A percentile compares a stretch with the other conserved stretches of the same genome.
phyloP scores from a whole-genome alignment of 1,140 invertebrate genomes.

The Drosophila biarmipes region DNA sequence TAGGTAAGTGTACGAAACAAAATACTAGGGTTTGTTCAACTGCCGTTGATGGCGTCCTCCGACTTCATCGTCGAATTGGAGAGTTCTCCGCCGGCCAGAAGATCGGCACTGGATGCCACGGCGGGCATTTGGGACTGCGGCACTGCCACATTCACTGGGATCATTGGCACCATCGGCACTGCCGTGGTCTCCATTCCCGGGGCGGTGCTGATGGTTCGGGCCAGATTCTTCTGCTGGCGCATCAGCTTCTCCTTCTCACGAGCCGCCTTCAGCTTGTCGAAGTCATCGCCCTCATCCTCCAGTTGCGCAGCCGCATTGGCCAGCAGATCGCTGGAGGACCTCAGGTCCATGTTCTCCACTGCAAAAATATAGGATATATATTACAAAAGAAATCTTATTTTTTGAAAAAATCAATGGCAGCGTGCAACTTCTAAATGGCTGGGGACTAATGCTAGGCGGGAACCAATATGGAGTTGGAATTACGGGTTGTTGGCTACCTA shows the following conservation, averaged over 20 bases:
- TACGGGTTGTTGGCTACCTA: constrained; percentile 9
- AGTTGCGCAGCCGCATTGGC: constrained; percentile 26
- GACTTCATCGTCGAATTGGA: constrained; percentile 64
- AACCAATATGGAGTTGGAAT: constrained; percentile 35
- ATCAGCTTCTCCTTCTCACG: constrained; percentile 85
- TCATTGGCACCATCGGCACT: constrained; percentile 53
- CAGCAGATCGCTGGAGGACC: constrained; percentile 61
- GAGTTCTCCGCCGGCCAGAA: constrained; percentile 41
- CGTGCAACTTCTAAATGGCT: constrained; percentile 47
- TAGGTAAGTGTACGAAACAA: constrained; percentile 38
- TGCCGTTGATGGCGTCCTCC: constrained; percentile 56
- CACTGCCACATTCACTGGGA: constrained; percentile 52
- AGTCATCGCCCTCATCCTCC: constrained; percentile 84
- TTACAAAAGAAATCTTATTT: not conserved
- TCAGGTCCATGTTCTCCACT: constrained; percentile 78
- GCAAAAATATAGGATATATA: constrained; percentile 17
- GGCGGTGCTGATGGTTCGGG: constrained; percentile 84
- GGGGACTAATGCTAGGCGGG: constrained; percentile 36
- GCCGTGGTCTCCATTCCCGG: constrained; percentile 62
- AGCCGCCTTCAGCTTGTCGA: constrained; percentile 85
- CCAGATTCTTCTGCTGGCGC: constrained; percentile 85
- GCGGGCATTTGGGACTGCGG: constrained; percentile 25
- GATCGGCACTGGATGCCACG: constrained; percentile 57
- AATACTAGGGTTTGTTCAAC: constrained; percentile 59
- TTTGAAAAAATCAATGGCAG: not conserved